phyloP scores from a whole-genome alignment of 2,888 invertebrate species.

The Nasonovia ribisnigri region DNA sequence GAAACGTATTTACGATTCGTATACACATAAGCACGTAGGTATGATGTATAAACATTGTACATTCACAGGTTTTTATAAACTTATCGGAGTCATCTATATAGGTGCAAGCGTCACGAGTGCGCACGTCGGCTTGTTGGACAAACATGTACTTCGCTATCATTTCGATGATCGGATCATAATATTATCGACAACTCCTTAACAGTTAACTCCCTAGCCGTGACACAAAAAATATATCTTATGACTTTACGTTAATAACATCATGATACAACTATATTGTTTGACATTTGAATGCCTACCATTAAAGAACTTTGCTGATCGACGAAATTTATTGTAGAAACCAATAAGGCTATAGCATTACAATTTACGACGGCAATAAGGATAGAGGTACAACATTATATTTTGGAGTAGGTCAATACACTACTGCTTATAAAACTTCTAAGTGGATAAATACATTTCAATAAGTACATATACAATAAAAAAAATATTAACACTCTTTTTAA shows the following conservation, averaged over 20 bases:
- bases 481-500: background rate
- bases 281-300: background rate
- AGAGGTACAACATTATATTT: background rate
- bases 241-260: background rate
- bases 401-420: background rate
- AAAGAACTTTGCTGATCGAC: too few species aligned
- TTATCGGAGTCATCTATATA: background rate
- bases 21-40: background rate
- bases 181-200: background rate
- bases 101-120: background rate
- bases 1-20: slow-evolving; percentile 15
- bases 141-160: background rate
- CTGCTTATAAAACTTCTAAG: background rate
- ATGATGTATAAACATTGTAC: background rate
- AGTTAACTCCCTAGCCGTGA: background rate
- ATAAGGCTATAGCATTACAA: background rate
- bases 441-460: background rate
- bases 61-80: slow-evolving; percentile 32
- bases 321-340: background rate
- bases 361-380: background rate
- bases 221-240: background rate
- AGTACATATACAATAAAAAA: background rate
- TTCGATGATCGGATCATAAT: background rate
- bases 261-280: background rate
- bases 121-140: background rate